phyloP scores from a whole-genome alignment of 1,140 invertebrate species.

The Drosophila asahinai region DNA sequence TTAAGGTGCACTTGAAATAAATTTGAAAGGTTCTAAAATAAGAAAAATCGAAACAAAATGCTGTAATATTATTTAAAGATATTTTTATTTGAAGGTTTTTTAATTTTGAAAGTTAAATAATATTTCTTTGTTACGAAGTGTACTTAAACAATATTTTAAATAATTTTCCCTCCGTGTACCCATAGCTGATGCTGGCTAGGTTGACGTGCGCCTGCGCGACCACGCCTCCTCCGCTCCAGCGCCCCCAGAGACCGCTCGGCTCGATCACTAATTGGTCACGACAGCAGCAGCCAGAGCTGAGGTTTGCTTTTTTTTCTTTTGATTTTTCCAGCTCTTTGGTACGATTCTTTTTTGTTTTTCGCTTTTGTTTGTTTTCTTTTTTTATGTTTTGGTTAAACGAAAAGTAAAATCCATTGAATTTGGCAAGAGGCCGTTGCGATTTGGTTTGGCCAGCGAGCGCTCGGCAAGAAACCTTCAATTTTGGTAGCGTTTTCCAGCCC shows the following conservation, averaged over 20 bases:
- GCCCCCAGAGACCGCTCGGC: conserved; percentile 41
- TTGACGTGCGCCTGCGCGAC: conserved; percentile 76
- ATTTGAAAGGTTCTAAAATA: no score
- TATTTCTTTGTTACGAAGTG: no score
- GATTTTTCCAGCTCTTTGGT: conserved; percentile 40
- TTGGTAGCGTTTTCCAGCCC: conserved; percentile 38
- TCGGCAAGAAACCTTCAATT: conserved; percentile 74
- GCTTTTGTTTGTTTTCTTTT: conserved; percentile 22
- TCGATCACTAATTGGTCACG: conserved; percentile 80
- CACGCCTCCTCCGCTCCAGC: conserved; percentile 35
- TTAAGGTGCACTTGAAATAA: not conserved
- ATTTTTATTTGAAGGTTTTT: not conserved
- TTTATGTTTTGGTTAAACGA: conserved; percentile 59
- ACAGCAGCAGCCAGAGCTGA: conserved; percentile 56
- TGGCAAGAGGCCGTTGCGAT: conserved; percentile 74
- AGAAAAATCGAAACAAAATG: not conserved
- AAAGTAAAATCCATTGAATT: conserved; percentile 84
- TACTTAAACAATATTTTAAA: not conserved
- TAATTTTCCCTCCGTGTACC: not conserved
- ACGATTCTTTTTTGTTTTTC: conserved; percentile 25
- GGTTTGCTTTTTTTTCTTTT: conserved; percentile 43
- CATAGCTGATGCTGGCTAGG: conserved; percentile 18
- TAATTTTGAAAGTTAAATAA: no score
- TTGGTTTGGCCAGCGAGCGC: conserved; percentile 42
- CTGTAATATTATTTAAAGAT: not conserved